These are phyloP conservation scores for Notiomystis cincta DNA, from an alignment of 2,113 vertebrate species.

Conservation along the genomic window DNA sequence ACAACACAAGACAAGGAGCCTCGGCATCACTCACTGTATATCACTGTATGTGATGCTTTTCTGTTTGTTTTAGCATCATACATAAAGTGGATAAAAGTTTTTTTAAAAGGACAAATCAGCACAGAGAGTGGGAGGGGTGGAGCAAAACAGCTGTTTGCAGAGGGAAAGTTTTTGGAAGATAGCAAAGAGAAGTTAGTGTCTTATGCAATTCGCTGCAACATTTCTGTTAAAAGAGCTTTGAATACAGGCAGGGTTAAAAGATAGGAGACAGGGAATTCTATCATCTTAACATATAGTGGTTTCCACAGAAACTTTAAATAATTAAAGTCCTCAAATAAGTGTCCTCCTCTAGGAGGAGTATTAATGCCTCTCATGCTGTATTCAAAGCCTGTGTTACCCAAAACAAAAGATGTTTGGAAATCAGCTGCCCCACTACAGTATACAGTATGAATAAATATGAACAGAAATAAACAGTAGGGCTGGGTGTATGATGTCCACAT, in stretches of 20 bases:
- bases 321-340: background rate
- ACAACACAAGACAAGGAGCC: background rate
- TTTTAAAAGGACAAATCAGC: background rate
- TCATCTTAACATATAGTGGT: background rate
- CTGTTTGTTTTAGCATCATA: background rate
- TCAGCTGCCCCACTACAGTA: background rate
- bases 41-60: background rate
- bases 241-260: background rate
- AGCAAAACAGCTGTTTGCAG: background rate
- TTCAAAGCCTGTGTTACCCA: background rate
- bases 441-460: background rate
- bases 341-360: background rate
- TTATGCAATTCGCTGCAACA: background rate
- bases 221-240: background rate
- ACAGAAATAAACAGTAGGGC: background rate
- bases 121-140: rapidly evolving
- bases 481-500: background rate
- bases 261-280: background rate
- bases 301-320: background rate
- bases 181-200: background rate
- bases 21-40: background rate
- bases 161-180: background rate
- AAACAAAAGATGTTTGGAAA: background rate
- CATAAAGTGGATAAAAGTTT: background rate
- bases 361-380: background rate